Percentiles rank a stretch among this genome's conserved stretches.
Conservation (phyloP, 2,113 vertebrate genomes). For the Spilogale gracilis region DNA sequence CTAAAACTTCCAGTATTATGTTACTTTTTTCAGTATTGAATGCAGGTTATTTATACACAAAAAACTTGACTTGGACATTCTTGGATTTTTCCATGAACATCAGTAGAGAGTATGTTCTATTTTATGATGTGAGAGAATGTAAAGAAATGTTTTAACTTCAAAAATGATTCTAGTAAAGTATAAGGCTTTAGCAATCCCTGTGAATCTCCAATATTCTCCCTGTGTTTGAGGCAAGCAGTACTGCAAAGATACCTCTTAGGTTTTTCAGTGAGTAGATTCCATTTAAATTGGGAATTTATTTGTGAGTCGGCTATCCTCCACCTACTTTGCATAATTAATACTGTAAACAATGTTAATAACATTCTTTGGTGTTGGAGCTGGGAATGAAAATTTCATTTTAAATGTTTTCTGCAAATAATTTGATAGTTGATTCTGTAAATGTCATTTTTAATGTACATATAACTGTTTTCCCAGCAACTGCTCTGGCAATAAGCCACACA, state of each 20-base stretch:
- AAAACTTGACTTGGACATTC: background rate
- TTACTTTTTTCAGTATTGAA: background rate
- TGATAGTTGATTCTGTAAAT: conserved; percentile 70
- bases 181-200: background rate
- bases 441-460: conserved; percentile 72
- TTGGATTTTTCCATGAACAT: background rate
- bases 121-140: background rate
- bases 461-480: conserved; percentile 61
- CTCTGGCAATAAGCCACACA: conserved; percentile 66
- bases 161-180: conserved; percentile 31
- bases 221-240: background rate
- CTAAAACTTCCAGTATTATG: background rate
- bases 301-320: conserved; percentile 40
- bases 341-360: conserved; percentile 59
- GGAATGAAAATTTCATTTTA: conserved; percentile 77
- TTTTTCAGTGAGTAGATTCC: conserved; percentile 36
- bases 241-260: conserved; percentile 30
- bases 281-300: conserved; percentile 64
- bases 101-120: conserved; percentile 15
- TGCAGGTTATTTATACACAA: background rate
- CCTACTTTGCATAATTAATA: conserved; percentile 73
- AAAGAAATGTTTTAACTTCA: conserved; percentile 52
- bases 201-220: background rate
- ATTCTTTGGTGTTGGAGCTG: conserved; percentile 67
- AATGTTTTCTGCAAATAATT: conserved; percentile 74